Conservation (phyloP, 2,888 invertebrate genomes). For the Tipula unca region DNA sequence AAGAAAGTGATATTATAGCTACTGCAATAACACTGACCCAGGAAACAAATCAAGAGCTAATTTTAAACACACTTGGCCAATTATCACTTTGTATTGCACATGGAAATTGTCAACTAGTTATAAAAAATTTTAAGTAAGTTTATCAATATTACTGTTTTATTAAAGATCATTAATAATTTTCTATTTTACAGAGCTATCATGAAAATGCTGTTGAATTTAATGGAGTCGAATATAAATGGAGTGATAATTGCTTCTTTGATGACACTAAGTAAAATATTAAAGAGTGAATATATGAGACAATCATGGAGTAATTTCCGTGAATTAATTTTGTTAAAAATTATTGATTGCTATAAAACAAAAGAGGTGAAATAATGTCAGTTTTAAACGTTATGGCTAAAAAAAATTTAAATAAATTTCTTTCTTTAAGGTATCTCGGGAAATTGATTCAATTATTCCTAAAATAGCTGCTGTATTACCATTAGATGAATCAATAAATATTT, state of each 20-base stretch:
- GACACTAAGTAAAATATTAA: constrained; percentile 76
- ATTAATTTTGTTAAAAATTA: constrained; percentile 78
- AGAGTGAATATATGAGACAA: constrained; percentile 62
- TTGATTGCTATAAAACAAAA: constrained; percentile 74
- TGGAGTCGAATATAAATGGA: constrained; percentile 47
- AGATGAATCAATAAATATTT: constrained; percentile 58
- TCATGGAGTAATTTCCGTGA: constrained; percentile 86
- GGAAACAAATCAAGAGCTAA: constrained; percentile 34
- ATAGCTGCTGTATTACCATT: constrained; percentile 76
- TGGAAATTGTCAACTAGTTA: constrained; percentile 45
- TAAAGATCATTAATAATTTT: not conserved
- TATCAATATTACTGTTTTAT: not conserved
- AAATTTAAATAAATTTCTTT: not conserved
- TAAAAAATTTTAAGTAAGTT: constrained; percentile 44
- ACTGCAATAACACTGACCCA: constrained; percentile 37
- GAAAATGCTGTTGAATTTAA: constrained; percentile 66
- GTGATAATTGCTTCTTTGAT: constrained; percentile 69
- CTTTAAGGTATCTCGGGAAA: constrained; percentile 64
- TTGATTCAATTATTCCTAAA: constrained; percentile 69
- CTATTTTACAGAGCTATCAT: constrained; percentile 51
- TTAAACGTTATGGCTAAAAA: not conserved
- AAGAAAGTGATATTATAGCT: constrained; percentile 44
- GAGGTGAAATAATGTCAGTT: constrained; percentile 41
- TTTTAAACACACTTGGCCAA: constrained; percentile 41
- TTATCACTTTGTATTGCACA: constrained; percentile 44